Evolutionary conservation across 2,113 vertebrate species (phyloP), one percentile per base, ranked within the genome.

Genomic region (Tetrao urogallus): DNA sequence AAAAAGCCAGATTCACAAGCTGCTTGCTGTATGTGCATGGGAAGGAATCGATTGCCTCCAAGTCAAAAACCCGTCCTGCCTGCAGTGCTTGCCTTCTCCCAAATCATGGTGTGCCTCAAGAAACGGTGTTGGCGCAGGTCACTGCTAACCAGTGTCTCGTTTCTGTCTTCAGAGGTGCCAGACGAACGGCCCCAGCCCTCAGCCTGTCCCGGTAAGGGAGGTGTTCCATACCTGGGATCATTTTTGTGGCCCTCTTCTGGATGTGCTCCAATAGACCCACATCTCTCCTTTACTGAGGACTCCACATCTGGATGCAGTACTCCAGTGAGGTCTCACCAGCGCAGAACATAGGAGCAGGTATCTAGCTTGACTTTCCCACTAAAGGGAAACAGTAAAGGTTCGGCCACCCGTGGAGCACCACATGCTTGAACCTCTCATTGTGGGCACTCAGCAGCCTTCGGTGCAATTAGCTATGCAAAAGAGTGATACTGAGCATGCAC

Each of bases 361-460:
- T 2, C 43, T 15, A 54, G 11, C 12, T 48, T 60, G 64, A 48
- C 34, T 72, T 71, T 21, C 25, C 32, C 76, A 66, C 48, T 42
- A 40, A 40, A 34, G 25, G 42, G 9, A 83, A 73, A 34, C 0
- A 10, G 77, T 32, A 30, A 17, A 3, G 6, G 25, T 43, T 19
- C 11, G 76, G 40, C 40, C 82, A 48, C 6, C 36, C 1, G 21
- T 8, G 10, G 14, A 45, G 57, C 76, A 22, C 36, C n/a, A 10
- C 45, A 2, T 0, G 6, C 89, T 24, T 58, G 47, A 36, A 0
- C 9, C 20, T 15, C 72, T 71, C 30, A 5, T 42, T n/a, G 5
- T 0, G 1, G 4, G 64, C 58, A 7, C 13, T 3, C 2, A 4
- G 11, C 8, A 73, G 45, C 2, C 56, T 40, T 2, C 0, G 1